Evolutionary conservation across 2,113 vertebrate species (phyloP), one percentile per base, ranked within the genome.

Genomic region (Theropithecus gelada): DNA sequence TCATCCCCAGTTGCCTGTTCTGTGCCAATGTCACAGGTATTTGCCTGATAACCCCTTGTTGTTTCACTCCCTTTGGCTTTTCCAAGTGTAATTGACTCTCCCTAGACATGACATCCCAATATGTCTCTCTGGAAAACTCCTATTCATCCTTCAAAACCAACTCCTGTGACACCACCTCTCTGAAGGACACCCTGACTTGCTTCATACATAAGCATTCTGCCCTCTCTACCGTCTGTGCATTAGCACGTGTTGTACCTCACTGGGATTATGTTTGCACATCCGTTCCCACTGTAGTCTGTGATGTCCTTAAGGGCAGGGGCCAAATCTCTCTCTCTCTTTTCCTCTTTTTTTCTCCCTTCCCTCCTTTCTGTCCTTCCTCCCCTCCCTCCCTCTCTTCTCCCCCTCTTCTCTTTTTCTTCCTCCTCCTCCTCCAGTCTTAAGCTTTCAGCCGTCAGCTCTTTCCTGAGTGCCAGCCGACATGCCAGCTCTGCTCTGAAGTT

Each of bases 401-500:
- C 2, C 7, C 27, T 35, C 11, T 38, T 75, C 35, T 17, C 27
- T 38, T 3, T 57, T n/a, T n/a, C 55, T 7, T 35, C n/a, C 1
- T 40, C 66, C 55, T n/a, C 8, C 25, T 45, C 30, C 43, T 13
- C 8, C 45, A 32, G 6, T 38, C 57, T 20, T 35, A 89, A 16
- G 22, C 30, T 75, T 32, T 55, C 48, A 55, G 6, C 22, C 2
- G 3, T 22, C n/a, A 13, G 6, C 3, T 18, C 4, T 48, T 48
- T 38, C 85, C 72, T 13, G 38, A 57, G 0, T 2, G 14, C 12
- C 30, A 22, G 3, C 0, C 2, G 12, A 6, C 1, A 0, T 68
- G 27, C 38, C 9, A 1, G 0, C 9, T 70, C 48, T 57, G 2
- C n/a, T 18, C 40, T 8, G 20, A 22, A 8, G 9, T 93, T 32